Percentiles rank a stretch among this genome's conserved stretches.
Conservation (phyloP, 2,797 vertebrate genomes). For the Kryptopterus vitreolus region DNA sequence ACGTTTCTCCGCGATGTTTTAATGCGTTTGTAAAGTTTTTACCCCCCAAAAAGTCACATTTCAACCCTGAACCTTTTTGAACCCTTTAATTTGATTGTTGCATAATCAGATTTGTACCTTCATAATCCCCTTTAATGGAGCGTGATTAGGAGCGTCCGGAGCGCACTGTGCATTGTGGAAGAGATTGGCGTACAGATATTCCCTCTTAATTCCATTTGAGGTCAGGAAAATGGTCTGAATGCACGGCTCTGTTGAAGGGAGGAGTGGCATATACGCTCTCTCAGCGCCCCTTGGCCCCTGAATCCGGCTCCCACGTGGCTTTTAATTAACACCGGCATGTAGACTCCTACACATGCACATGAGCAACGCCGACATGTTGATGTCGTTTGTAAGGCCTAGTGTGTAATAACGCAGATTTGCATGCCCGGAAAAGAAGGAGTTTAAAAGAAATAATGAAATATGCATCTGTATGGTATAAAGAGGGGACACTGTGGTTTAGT, state of each 20-base stretch:
- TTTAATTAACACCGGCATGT: conserved; percentile 52
- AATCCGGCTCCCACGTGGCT: conserved; percentile 42
- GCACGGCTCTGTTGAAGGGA: conserved; percentile 41
- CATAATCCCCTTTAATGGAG: neutral
- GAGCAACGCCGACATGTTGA: conserved; percentile 14
- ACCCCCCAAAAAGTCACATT: neutral
- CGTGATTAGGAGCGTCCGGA: neutral
- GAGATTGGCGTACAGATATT: neutral
- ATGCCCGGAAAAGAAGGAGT: neutral
- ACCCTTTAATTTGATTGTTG: neutral
- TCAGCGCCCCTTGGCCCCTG: conserved; percentile 60
- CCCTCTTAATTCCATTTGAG: neutral
- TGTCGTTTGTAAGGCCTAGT: conserved; percentile 34
- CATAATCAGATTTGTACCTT: neutral
- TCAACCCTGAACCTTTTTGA: neutral
- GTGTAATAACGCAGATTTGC: conserved; percentile 11
- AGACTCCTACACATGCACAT: conserved; percentile 20
- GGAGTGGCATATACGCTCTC: conserved; percentile 28
- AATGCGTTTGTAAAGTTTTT: too few relatives aligned
- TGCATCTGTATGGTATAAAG: neutral
- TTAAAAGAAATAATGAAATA: neutral
- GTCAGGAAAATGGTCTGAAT: neutral
- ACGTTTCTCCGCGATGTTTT: neutral
- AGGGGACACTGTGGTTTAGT: too few relatives aligned
- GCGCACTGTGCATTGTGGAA: neutral